Percentiles rank a stretch among this genome's conserved stretches.
phyloP scores from a whole-genome alignment of 2,113 vertebrate genomes.

The Macrotus californicus region DNA sequence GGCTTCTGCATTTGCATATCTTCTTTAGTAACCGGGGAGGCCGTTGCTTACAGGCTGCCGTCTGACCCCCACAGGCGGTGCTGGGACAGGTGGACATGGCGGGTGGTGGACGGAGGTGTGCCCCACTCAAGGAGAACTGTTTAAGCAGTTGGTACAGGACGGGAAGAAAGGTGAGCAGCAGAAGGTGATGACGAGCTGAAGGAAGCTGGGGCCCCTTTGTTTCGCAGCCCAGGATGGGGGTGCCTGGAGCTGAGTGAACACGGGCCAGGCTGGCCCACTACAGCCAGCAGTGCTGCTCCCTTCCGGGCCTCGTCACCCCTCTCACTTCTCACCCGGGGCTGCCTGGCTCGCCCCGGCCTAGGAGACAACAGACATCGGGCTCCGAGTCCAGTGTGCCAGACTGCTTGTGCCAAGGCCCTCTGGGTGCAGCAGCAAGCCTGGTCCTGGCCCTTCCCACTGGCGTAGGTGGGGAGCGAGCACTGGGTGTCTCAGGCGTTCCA shows the following conservation, averaged over 20 bases:
- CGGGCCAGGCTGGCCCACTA: neutral
- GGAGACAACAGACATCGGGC: neutral
- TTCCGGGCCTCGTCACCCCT: too few relatives aligned
- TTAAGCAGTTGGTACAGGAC: too few relatives aligned
- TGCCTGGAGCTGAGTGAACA: neutral
- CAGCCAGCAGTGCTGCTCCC: neutral
- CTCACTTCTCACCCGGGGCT: neutral
- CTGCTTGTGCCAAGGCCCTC: neutral
- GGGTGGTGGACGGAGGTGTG: neutral
- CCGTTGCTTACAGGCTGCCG: neutral
- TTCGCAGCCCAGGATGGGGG: neutral
- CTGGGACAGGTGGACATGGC: neutral
- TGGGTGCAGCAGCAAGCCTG: neutral
- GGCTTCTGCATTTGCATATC: neutral
- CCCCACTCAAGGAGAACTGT: neutral
- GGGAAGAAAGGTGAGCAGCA: neutral
- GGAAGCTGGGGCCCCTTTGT: neutral
- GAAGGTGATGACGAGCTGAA: neutral
- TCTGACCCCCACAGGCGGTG: neutral
- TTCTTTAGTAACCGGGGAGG: neutral
- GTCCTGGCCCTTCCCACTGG: neutral
- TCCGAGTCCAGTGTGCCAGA: neutral
- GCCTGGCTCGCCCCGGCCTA: neutral
- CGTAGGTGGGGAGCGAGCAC: neutral
- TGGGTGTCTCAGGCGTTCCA: neutral